Conservation (phyloP, 2,888 invertebrate genomes). For the Dichetophora obliterata region DNA sequence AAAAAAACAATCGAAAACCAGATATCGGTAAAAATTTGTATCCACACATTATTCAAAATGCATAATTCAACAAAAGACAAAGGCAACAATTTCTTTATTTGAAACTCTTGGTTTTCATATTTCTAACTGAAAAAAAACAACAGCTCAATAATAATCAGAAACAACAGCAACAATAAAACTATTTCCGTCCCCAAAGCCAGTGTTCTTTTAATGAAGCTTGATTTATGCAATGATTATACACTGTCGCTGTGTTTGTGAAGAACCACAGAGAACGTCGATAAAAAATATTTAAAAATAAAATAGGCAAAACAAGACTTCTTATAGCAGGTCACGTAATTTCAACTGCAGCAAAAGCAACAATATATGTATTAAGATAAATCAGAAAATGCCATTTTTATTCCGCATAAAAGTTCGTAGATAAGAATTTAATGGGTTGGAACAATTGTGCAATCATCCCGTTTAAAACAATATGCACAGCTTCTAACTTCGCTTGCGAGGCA, state of each 20-base stretch:
- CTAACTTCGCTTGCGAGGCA: too few species aligned
- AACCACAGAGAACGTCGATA: constrained; percentile 13
- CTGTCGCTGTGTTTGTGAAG: background rate
- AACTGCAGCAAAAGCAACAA: background rate
- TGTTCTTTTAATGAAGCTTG: background rate
- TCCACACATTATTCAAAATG: too few species aligned
- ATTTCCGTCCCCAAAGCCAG: background rate
- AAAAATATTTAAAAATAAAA: background rate
- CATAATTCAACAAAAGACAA: background rate
- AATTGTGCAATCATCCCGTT: background rate
- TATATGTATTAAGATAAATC: background rate
- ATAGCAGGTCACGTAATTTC: constrained; percentile 27
- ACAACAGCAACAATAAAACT: background rate
- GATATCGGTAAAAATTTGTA: too few species aligned
- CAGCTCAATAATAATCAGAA: background rate
- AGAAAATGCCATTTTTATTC: too few species aligned
- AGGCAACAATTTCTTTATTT: too few species aligned
- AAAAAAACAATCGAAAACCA: too few species aligned
- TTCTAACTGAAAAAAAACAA: background rate
- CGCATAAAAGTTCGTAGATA: background rate
- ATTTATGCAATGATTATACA: background rate
- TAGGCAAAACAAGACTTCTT: constrained; percentile 4
- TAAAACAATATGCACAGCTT: too few species aligned
- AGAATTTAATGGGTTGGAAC: background rate
- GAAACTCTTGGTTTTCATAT: background rate